A percentile compares a stretch with the other conserved stretches of the same genome.
phyloP scores from a whole-genome alignment of 2,888 invertebrate species.

The Dinocampus coccinellae region DNA sequence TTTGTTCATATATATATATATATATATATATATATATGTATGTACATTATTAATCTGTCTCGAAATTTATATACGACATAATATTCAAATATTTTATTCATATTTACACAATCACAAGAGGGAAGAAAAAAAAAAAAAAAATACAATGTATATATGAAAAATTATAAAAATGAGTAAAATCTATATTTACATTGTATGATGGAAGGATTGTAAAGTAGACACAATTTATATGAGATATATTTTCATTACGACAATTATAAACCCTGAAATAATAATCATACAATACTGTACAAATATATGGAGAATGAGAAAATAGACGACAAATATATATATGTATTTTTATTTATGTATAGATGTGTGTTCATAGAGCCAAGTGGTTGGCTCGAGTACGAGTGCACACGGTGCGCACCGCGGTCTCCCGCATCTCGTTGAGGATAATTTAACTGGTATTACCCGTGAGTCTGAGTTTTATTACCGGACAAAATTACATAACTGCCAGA shows the following conservation, averaged over 20 bases:
- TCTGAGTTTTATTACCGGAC: constrained; percentile 60
- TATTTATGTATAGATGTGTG: constrained; percentile 8
- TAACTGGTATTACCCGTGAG: constrained; percentile 56
- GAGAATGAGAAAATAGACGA: constrained; percentile 14
- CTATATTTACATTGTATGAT: constrained; percentile 2
- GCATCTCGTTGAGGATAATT: constrained; percentile 58
- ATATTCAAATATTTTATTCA: not conserved
- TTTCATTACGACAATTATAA: constrained; percentile 21
- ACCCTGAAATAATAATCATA: constrained; percentile 25
- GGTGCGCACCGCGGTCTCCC: constrained; percentile 46
- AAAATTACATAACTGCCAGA: constrained; percentile 55
- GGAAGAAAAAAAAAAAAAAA: too few species aligned
- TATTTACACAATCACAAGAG: not conserved
- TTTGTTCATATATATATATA: not conserved
- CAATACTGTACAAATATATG: constrained; percentile 15
- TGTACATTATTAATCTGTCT: not conserved
- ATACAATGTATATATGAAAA: too few species aligned
- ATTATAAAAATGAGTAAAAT: not conserved
- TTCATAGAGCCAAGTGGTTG: constrained; percentile 17
- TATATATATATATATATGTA: not conserved
- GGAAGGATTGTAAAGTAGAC: not conserved
- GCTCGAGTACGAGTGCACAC: constrained; percentile 34
- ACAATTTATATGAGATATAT: not conserved
- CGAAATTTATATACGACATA: not conserved
- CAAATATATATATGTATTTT: not conserved